Percentiles rank a stretch among this genome's conserved stretches.
Evolutionary conservation across 2,888 invertebrate species (phyloP).

Genomic region (Colostygia pectinataria): DNA sequence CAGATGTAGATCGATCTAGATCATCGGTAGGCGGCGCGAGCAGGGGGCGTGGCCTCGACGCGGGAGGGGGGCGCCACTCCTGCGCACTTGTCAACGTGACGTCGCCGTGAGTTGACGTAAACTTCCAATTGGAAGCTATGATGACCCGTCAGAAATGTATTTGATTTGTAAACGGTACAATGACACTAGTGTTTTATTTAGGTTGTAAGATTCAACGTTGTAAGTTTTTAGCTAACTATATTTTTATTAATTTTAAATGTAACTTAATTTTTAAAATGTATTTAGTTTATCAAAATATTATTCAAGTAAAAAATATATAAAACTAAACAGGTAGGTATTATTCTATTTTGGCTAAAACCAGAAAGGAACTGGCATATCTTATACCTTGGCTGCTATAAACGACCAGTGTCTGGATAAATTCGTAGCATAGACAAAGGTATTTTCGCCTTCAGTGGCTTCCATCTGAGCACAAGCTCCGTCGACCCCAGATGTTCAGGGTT

Average conservation of each 20-base stretch:
- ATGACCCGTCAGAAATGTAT: constrained; percentile 13
- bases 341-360: no score
- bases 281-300: no score
- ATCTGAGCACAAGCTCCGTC: constrained; percentile 30
- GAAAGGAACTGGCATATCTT: no score
- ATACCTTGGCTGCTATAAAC: neutral
- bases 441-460: constrained; percentile 29
- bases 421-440: constrained; percentile 18
- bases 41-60: constrained; percentile 57
- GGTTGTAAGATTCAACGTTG: neutral
- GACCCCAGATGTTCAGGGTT: constrained; percentile 33
- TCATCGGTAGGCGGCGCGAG: constrained; percentile 68
- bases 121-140: constrained; percentile 36
- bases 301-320: no score
- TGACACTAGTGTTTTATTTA: constrained; percentile 1
- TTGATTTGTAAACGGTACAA: constrained; percentile 21
- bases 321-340: no score
- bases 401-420: constrained; percentile 15
- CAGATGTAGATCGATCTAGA: constrained; percentile 74
- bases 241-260: no score
- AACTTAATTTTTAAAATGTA: no score
- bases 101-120: constrained; percentile 50
- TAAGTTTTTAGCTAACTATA: neutral
- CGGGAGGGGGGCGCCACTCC: constrained; percentile 59
- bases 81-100: constrained; percentile 69